Conservation (phyloP, 2,797 vertebrate genomes). For the Spheniscus humboldti region DNA sequence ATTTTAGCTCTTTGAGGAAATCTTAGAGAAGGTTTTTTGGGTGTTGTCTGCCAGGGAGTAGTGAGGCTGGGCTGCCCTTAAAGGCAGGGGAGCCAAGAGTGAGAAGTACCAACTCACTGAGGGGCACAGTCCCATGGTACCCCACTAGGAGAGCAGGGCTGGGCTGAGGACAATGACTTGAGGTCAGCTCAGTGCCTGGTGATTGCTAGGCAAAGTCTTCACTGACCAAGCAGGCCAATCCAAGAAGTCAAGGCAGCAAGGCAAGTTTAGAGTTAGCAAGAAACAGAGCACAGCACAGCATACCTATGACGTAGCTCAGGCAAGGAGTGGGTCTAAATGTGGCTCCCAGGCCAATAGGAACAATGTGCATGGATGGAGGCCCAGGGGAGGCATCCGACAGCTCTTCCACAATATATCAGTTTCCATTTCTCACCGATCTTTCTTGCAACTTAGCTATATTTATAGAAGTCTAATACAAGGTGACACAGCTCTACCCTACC, state of each 20-base stretch:
- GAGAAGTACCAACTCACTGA: background rate
- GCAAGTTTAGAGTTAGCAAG: background rate
- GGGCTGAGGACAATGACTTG: background rate
- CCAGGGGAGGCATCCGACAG: background rate
- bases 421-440: background rate
- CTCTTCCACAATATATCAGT: background rate
- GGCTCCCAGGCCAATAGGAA: background rate
- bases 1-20: background rate
- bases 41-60: background rate
- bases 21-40: background rate
- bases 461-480: background rate
- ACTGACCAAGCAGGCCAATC: background rate
- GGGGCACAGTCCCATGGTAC: accelerated
- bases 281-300: background rate
- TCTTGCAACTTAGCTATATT: background rate
- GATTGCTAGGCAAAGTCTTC: background rate
- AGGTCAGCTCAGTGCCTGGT: background rate
- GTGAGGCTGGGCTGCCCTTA: background rate
- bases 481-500: background rate
- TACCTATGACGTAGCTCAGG: background rate
- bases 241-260: background rate
- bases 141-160: background rate
- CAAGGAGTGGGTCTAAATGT: background rate
- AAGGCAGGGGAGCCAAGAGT: background rate
- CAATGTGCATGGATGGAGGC: background rate